Percentiles rank a stretch among this genome's conserved stretches.
Conservation (phyloP, 2,113 vertebrate species). For the Halcyon malimbica region DNA sequence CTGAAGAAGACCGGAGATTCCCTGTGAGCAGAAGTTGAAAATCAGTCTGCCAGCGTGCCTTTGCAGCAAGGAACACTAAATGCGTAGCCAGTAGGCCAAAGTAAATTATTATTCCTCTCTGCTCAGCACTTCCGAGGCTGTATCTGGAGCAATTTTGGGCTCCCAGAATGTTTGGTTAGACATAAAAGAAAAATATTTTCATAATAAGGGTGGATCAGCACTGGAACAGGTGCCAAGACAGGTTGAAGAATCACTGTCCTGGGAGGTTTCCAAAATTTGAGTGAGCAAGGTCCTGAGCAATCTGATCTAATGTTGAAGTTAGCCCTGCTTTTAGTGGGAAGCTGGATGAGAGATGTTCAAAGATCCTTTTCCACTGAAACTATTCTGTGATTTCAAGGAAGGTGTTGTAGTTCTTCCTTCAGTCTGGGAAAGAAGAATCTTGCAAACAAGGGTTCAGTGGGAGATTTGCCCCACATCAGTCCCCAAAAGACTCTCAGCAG, state of each 20-base stretch:
- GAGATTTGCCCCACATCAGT: background rate
- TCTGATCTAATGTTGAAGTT: background rate
- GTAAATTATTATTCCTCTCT: slow-evolving; percentile 26
- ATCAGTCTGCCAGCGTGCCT: background rate
- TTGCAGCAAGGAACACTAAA: slow-evolving; percentile 33
- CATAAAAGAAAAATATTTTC: slow-evolving; percentile 42
- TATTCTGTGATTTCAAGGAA: background rate
- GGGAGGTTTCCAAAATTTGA: slow-evolving; percentile 32
- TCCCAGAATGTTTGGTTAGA: slow-evolving; percentile 24
- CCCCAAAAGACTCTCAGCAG: background rate
- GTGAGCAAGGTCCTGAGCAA: background rate
- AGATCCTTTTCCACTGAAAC: background rate
- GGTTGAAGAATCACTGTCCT: slow-evolving; percentile 7
- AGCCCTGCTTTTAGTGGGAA: background rate
- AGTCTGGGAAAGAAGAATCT: background rate
- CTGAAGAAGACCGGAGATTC: background rate
- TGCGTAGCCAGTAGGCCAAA: background rate
- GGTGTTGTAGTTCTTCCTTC: background rate
- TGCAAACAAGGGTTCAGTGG: background rate
- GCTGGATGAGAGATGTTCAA: background rate
- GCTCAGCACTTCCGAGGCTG: slow-evolving; percentile 30
- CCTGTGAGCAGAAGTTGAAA: background rate
- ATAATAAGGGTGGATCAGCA: slow-evolving; percentile 10
- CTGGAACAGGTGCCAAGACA: slow-evolving; percentile 21
- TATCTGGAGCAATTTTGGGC: slow-evolving; percentile 1